Conservation (phyloP, 1,140 invertebrate species). For the Arion vulgaris region DNA sequence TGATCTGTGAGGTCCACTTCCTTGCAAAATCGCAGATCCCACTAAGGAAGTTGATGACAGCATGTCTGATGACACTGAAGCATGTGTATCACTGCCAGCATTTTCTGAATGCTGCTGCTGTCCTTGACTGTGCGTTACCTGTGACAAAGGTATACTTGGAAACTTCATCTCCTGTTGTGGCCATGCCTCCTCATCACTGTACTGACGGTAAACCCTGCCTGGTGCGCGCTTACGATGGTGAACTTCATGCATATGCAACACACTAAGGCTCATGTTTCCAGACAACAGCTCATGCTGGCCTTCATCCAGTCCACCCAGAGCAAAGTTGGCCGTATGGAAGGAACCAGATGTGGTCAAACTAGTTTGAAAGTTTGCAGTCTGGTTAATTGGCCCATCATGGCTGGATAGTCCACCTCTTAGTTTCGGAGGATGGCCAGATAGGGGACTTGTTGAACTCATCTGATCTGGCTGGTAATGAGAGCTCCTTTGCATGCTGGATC, state of each 20-base stretch:
- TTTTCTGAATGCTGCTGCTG: not conserved
- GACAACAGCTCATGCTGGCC: slow-evolving; percentile 32
- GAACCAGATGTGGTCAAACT: slow-evolving; percentile 24
- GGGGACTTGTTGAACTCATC: not conserved
- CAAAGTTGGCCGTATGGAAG: slow-evolving; percentile 22
- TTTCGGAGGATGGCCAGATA: slow-evolving; percentile 1
- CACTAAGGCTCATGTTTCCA: slow-evolving; percentile 38
- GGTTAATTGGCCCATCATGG: slow-evolving; percentile 15
- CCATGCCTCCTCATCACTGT: not conserved
- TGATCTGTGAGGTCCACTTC: not conserved
- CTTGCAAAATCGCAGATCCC: not conserved
- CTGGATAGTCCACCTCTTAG: slow-evolving; percentile 28
- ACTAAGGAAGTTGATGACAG: not conserved
- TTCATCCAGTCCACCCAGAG: slow-evolving; percentile 9
- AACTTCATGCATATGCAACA: slow-evolving; percentile 29
- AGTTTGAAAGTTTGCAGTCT: not conserved
- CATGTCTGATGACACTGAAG: not conserved
- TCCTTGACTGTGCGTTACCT: not conserved
- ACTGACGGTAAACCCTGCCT: not conserved
- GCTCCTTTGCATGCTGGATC: slow-evolving; percentile 7
- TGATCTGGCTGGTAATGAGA: slow-evolving; percentile 2
- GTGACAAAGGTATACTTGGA: not conserved
- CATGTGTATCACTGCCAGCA: not conserved
- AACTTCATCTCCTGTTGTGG: too few species aligned
- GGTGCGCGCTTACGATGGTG: slow-evolving; percentile 20